A percentile compares a stretch with the other conserved stretches of the same genome.
These are phyloP conservation scores for Spilogale gracilis DNA, from an alignment of 2,113 vertebrate genomes.

Conservation along the genomic window DNA sequence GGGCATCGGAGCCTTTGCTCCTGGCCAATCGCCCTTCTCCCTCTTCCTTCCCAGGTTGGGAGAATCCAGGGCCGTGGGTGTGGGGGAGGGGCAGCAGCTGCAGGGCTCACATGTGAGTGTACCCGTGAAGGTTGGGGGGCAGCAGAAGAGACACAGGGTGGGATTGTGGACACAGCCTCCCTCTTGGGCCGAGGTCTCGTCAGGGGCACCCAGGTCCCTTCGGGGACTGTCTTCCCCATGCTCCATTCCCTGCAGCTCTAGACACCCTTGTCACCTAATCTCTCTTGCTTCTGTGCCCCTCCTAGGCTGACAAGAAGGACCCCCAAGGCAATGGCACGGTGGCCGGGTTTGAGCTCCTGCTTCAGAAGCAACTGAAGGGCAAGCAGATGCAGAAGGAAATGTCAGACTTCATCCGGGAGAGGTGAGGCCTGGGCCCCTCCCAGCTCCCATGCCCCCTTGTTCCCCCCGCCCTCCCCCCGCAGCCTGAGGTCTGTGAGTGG, in stretches of 20 bases:
- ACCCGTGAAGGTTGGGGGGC: rapidly evolving
- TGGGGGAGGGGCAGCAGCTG: neutral
- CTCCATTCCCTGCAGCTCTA: neutral
- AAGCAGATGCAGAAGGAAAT: conserved; percentile 99
- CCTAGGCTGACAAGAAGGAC: conserved; percentile 96
- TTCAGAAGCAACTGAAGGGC: conserved; percentile 98
- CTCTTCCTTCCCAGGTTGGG: neutral
- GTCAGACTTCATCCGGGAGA: conserved; percentile 98
- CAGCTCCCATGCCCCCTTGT: rapidly evolving
- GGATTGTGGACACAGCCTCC: neutral
- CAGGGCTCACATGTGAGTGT: too few species aligned
- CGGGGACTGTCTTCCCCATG: rapidly evolving
- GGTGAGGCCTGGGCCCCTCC: conserved; percentile 86
- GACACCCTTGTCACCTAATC: neutral
- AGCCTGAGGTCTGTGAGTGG: neutral
- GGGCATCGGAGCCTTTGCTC: neutral
- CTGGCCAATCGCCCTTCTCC: neutral
- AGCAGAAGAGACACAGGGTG: rapidly evolving
- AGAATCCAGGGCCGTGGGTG: rapidly evolving
- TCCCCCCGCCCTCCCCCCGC: too few species aligned
- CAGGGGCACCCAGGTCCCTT: rapidly evolving
- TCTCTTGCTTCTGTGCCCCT: conserved; percentile 48
- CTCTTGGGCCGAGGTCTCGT: neutral
- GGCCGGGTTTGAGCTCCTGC: conserved; percentile 96
- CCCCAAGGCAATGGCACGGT: conserved; percentile 93